Base-by-base conservation (phyloP, 2,888 invertebrate genomes). In the Drosophila pegasa region DNA sequence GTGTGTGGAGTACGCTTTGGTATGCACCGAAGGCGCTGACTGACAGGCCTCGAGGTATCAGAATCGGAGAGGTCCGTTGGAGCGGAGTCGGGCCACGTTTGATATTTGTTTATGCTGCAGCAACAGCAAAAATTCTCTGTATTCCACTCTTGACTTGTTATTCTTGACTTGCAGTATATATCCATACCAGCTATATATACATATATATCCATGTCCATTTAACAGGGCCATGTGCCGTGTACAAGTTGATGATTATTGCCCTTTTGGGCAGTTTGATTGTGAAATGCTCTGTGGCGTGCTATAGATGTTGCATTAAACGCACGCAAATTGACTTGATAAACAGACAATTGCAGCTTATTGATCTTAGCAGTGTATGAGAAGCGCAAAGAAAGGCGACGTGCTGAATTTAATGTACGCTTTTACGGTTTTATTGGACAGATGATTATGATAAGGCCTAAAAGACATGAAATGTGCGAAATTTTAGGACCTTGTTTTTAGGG, bases 241-340 rank as follows among this genome's bases (percentile, higher is more conserved):
- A 22, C 41, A 58, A 67, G 50, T 38, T 75, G 78, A 85, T 81
- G 80, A 81, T 85, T 85, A 81, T 81, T 75, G 83, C 65, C 27
- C 77, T 66, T 56, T 59, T 78, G 72, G 67, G 56, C 69, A 60
- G 62, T 59, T 67, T 63, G 54, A 55, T 64, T 74, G 67, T 47
- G 56, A 55, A 81, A 63, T 75, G 64, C 73, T 9, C 45, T 50
- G 48, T 12, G 12, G 25, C 12, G 35, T 50, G 43, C 20, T 52
- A 43, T 55, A 65, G 60, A 62, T 55, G 43, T 37, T 45, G 33
- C 52, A 48, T 64, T 41, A 16, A 55, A 55, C 65, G 38, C 48
- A 43, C 10, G 54, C 37, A 60, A 74, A 71, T 65, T 64, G 60
- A 58, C 63, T 67, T 67, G 52, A n/a, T 54, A 60, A 58, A 35